Evolutionary conservation across 2,797 vertebrate genomes (phyloP).

Genomic region (Myotis vivesi): DNA sequence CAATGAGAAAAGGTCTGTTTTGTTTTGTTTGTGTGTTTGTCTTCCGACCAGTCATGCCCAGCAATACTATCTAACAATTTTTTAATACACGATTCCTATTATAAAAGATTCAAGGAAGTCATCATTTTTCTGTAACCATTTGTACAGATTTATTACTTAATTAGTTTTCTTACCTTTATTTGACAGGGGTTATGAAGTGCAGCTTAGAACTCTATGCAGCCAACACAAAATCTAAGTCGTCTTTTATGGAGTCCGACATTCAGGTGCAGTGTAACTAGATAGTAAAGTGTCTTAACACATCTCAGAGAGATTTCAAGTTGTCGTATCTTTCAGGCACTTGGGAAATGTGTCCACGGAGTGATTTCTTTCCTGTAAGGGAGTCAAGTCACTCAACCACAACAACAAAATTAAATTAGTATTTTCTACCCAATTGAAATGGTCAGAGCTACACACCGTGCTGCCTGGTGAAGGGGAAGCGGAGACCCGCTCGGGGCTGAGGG

Average conservation of each 20-base stretch:
- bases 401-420: not conserved
- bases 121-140: slow-evolving; percentile 73
- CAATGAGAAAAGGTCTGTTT: not conserved
- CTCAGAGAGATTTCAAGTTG: slow-evolving; percentile 58
- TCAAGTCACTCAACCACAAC: not conserved
- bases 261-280: slow-evolving; percentile 63
- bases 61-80: slow-evolving; percentile 57
- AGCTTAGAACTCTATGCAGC: slow-evolving; percentile 53
- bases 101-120: slow-evolving; percentile 70
- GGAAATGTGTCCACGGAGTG: slow-evolving; percentile 29
- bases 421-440: not conserved
- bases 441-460: not conserved
- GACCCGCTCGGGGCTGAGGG: fast-evolving
- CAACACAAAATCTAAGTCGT: slow-evolving; percentile 61
- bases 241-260: slow-evolving; percentile 66
- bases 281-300: slow-evolving; percentile 62
- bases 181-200: slow-evolving; percentile 71
- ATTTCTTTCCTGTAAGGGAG: slow-evolving; percentile 20
- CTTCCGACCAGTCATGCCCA: slow-evolving; percentile 3
- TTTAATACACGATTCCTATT: slow-evolving; percentile 62
- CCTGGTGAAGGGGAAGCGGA: not conserved
- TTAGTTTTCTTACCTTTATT: slow-evolving; percentile 78
- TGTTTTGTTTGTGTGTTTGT: not conserved
- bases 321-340: slow-evolving; percentile 26
- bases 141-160: slow-evolving; percentile 80